Percentiles rank a stretch among this genome's conserved stretches.
Evolutionary conservation across 1,140 invertebrate species (phyloP).

Genomic region (Drosophila watanabei): DNA sequence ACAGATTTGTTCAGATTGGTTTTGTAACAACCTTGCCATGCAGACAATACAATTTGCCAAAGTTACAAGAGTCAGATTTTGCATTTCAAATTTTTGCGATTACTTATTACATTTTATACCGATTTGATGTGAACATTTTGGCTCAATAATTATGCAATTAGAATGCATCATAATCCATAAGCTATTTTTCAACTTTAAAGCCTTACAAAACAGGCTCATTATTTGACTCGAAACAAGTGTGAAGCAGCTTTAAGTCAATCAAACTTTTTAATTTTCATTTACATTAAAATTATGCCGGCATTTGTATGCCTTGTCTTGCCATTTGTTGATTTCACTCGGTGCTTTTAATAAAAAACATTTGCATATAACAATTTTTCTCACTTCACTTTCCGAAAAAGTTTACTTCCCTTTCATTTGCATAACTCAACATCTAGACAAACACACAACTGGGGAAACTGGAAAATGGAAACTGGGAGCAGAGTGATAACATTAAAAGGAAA

Average conservation of each 20-base stretch:
- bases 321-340: constrained; percentile 35
- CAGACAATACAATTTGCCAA: constrained; percentile 20
- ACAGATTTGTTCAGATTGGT: constrained; percentile 55
- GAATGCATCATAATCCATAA: not conserved
- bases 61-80: not conserved
- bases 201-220: not conserved
- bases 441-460: not conserved
- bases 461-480: constrained; percentile 16
- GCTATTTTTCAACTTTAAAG: not conserved
- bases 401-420: constrained; percentile 60
- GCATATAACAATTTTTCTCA: constrained; percentile 47
- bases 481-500: constrained; percentile 64
- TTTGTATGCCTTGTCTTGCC: constrained; percentile 37
- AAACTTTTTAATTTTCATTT: constrained; percentile 79
- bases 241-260: constrained; percentile 49
- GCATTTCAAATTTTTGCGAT: constrained; percentile 18
- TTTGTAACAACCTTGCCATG: constrained; percentile 4
- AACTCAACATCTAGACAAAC: constrained; percentile 62
- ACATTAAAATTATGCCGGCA: constrained; percentile 65
- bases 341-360: constrained; percentile 41
- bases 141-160: not conserved
- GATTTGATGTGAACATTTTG: not conserved
- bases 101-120: not conserved
- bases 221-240: constrained; percentile 16
- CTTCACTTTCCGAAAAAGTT: constrained; percentile 38